Base-by-base conservation (phyloP, 2,888 invertebrate genomes). In the Tryphoninae sp. region DNA sequence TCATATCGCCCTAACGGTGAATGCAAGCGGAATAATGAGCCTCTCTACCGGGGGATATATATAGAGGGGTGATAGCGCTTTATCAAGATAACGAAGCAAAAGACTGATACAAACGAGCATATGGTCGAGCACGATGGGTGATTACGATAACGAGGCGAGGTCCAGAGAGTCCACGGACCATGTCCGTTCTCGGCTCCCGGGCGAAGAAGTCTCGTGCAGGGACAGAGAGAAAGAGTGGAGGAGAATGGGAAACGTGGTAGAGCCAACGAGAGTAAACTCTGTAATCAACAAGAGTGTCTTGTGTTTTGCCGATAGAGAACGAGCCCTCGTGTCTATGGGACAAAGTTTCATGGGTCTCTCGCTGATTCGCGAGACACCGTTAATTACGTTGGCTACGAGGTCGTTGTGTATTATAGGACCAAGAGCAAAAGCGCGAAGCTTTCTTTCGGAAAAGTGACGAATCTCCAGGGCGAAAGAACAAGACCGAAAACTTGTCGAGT, bases 201-300 rank as follows among this genome's bases (percentile, higher is more conserved):
- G 51, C 51, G 45, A 26, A 65, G n/a, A 22, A 62, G 11, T 22
- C n/a, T 13, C 45, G 11, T 13, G 45, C 11, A 45, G 45, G 51
- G 19, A 58, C 45, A 74, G 22, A 58, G 11, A 65, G 26, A 26
- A 19, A 71, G 16, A 71, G 74, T 64, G 61, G 67, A 79, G 83
- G 72, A 80, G 80, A 81, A 55, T 73, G 82, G 83, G 83, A 80
- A 84, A 40, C 82, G 86, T 85, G 86, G 84, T 85, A 73, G 76
- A 26, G 62, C n/a, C 22, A 22, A n/a, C n/a, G 7, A 26, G 40
- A n/a, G 62, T 33, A 23, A 45, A 45, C 45, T 45, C 11, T 45
- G 45, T 45, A 45, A 45, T 45, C 9, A 45, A 45, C 9, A 45
- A 45, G 45, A 45, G 45, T 33, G 33, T 33, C 33, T 73, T 61